phyloP scores from a whole-genome alignment of 2,888 invertebrate genomes.

The Lasius platythorax region DNA sequence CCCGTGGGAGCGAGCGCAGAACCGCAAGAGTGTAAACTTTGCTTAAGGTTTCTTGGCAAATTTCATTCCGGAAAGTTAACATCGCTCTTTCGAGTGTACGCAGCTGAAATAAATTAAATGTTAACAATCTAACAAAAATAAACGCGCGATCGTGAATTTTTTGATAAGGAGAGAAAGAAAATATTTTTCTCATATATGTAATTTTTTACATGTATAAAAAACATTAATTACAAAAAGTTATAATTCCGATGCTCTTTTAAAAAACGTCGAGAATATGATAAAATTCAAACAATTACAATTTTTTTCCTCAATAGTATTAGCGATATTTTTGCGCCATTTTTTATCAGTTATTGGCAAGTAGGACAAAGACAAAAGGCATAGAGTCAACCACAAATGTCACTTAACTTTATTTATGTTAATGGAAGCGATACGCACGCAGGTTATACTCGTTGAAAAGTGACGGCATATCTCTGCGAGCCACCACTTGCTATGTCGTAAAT shows the following conservation, averaged over 20 bases:
- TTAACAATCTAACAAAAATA: neutral
- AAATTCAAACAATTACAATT: neutral
- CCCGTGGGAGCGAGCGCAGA: neutral
- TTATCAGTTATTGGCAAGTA: neutral
- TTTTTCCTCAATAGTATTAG: neutral
- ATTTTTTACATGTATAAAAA: neutral
- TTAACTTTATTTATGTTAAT: neutral
- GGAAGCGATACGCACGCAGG: neutral
- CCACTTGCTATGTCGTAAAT: constrained; percentile 15
- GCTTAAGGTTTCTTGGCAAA: constrained; percentile 48
- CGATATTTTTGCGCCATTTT: neutral
- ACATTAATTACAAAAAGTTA: neutral
- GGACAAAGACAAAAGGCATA: neutral
- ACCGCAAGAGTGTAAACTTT: constrained; percentile 32
- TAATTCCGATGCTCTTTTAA: neutral
- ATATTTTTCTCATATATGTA: neutral
- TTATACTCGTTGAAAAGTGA: neutral
- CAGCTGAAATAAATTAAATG: constrained; percentile 30
- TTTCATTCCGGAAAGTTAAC: constrained; percentile 45
- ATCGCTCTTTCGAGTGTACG: neutral
- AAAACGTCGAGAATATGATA: neutral
- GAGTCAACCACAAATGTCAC: neutral
- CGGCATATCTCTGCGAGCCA: neutral
- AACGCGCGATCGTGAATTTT: neutral
- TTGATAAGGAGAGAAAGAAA: neutral